Percentiles rank a stretch among this genome's conserved stretches.
Conservation (phyloP, 2,797 vertebrate genomes). For the Lates japonicus region DNA sequence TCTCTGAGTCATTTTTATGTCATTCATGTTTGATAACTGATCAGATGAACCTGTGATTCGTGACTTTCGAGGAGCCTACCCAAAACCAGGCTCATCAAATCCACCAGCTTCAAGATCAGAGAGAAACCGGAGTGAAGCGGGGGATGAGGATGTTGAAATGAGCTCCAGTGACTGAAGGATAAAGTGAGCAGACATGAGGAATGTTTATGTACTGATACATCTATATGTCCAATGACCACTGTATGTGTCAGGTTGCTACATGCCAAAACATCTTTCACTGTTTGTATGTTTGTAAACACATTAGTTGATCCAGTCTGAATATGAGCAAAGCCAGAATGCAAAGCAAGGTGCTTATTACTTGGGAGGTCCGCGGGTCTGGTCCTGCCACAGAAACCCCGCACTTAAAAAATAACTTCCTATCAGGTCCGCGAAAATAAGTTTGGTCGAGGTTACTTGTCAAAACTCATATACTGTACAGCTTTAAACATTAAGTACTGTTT, state of each 20-base stretch:
- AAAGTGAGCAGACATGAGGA: not conserved
- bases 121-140: not conserved
- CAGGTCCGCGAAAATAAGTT: not conserved
- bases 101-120: constrained; percentile 61
- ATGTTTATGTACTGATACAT: not conserved
- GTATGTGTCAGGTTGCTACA: not conserved
- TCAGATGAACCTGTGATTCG: not conserved
- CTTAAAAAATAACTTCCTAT: no score
- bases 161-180: not conserved
- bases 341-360: no score
- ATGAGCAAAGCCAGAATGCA: no score
- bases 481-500: not conserved
- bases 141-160: constrained; percentile 22
- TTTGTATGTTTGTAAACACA: not conserved
- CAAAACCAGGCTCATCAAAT: constrained; percentile 64
- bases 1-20: not conserved
- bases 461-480: not conserved
- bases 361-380: no score
- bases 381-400: no score
- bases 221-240: constrained; percentile 22
- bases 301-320: no score
- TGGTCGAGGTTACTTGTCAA: not conserved
- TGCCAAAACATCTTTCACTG: not conserved
- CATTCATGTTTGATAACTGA: not conserved
- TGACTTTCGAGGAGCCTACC: constrained; percentile 61